phyloP scores from a whole-genome alignment of 2,888 invertebrate genomes.

The Blastobasis adustella region DNA sequence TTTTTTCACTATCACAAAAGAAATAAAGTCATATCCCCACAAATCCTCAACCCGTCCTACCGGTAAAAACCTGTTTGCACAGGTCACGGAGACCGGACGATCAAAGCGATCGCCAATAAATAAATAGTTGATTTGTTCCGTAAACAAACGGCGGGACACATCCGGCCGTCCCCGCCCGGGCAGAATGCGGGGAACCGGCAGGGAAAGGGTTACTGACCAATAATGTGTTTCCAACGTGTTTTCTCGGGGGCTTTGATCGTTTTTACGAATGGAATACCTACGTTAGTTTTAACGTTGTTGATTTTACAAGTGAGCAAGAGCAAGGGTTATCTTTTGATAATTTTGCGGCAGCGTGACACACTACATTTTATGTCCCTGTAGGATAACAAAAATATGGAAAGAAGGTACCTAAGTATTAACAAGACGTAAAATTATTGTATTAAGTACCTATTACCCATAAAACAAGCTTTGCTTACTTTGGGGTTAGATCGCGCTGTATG shows the following conservation, averaged over 20 bases:
- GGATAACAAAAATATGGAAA: too few species aligned
- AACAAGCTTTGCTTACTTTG: too few species aligned
- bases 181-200: conserved; percentile 47
- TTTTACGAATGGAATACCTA: too few species aligned
- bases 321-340: too few species aligned
- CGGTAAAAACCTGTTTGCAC: conserved; percentile 35
- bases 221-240: conserved; percentile 56
- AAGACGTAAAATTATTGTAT: too few species aligned
- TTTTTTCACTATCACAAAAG: conserved; percentile 9
- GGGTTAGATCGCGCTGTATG: too few species aligned
- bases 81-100: conserved; percentile 45
- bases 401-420: too few species aligned
- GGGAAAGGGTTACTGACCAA: conserved; percentile 27
- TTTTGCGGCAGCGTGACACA: too few species aligned
- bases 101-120: conserved; percentile 68
- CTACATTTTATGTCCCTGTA: too few species aligned
- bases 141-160: conserved; percentile 48
- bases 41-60: conserved; percentile 9
- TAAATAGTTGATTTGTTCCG: conserved; percentile 70
- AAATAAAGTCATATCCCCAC: conserved; percentile 33
- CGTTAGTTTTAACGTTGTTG: too few species aligned
- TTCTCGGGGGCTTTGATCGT: conserved; percentile 23
- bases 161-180: conserved; percentile 24
- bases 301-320: too few species aligned
- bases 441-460: too few species aligned